Base-by-base conservation (phyloP, 2,113 vertebrate species). In the Rousettus leschenaultii region DNA sequence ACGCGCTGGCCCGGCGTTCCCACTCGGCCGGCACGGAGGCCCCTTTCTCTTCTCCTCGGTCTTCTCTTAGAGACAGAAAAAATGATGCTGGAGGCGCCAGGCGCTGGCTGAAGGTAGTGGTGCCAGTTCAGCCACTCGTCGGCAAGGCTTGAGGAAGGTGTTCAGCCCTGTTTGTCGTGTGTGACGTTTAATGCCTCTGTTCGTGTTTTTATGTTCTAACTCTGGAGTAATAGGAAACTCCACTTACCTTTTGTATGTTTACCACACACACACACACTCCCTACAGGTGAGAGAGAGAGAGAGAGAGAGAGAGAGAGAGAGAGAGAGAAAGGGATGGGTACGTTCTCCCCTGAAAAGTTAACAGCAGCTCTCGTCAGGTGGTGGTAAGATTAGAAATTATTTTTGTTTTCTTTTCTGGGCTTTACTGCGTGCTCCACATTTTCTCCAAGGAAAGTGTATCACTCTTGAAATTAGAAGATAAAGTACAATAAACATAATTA, bases 401-500 rank as follows among this genome's bases (percentile, higher is more conserved):
- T 91, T 70, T 71, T 96, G 10, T 86, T 83, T 91, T 91, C 73
- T 55, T 71, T 48, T 93, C 38, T 93, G 11, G 30, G 57, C 28
- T 78, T 68, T 77, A 68, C 53, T 71, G 74, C 71, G 19, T 45
- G 68, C 38, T 48, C n/a, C 48, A 6, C 22, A 14, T 89, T 93
- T 97, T 59, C 43, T 83, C 30, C 14, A 51, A 40, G 70, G 94
- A 90, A 85, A 78, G 30, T 1, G 1, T 40, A 75, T 74, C 53
- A 3, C 65, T 94, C 86, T 91, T 79, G 66, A 96, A 94, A 95
- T 78, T 92, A 95, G 87, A 85, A 84, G 88, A 90, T 63, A 43
- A 93, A 92, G 91, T 97, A 96, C 89, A 94, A 94, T 96, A 93
- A 97, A 96, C 86, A 96, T 16, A 59, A 79, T 93, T 95, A 55